These are phyloP conservation scores for Lissocephala sabroskyi DNA, from an alignment of 2,888 invertebrate species.

Conservation along the genomic window DNA sequence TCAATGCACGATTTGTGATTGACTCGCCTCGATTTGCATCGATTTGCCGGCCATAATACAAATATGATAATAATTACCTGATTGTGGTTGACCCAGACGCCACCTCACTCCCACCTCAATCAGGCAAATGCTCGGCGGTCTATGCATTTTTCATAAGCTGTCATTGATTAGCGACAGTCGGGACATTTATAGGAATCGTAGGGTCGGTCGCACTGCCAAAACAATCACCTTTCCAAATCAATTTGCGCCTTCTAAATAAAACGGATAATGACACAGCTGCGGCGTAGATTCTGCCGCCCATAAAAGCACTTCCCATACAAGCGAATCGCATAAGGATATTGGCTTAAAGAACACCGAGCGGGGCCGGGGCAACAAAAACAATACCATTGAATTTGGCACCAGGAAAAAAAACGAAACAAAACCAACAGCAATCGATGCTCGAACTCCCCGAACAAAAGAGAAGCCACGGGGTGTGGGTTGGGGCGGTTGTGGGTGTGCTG, in stretches of 20 bases:
- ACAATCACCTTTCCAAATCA: slow-evolving; percentile 37
- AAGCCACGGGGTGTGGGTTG: not conserved
- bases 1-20: slow-evolving; percentile 33
- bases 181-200: too few relatives aligned
- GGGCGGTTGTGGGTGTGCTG: not conserved
- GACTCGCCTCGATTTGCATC: slow-evolving; percentile 35
- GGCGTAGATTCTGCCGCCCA: slow-evolving; percentile 7
- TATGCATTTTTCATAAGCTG: slow-evolving; percentile 27
- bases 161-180: not conserved
- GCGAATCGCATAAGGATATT: slow-evolving; percentile 11
- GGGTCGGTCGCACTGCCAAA: too few relatives aligned
- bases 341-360: not conserved
- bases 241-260: slow-evolving; percentile 40
- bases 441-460: too few relatives aligned
- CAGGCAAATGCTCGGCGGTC: not conserved
- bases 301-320: too few relatives aligned
- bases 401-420: not conserved
- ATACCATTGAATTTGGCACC: too few relatives aligned
- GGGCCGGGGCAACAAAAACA: not conserved
- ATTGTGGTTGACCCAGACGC: too few relatives aligned
- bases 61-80: slow-evolving; percentile 33
- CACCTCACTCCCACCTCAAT: slow-evolving; percentile 5
- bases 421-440: not conserved
- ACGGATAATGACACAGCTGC: slow-evolving; percentile 38
- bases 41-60: slow-evolving; percentile 24